Evolutionary conservation across 2,797 vertebrate genomes (phyloP).

Genomic region (Cryptoblepharus egeriae): DNA sequence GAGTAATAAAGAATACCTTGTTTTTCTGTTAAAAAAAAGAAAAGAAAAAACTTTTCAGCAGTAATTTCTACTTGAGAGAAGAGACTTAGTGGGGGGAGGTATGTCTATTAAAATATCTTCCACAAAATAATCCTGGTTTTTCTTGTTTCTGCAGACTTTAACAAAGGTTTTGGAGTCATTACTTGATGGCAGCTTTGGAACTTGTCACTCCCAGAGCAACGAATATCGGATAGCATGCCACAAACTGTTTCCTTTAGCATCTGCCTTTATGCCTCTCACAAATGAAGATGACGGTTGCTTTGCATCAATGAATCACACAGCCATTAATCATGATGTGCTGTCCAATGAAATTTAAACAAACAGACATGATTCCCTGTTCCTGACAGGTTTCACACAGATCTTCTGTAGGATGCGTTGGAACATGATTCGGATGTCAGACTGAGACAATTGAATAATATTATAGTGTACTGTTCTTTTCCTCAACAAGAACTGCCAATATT

Average conservation of each 20-base stretch:
- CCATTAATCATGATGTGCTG: conserved; percentile 72
- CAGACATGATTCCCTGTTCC: conserved; percentile 45
- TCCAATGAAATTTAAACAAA: conserved; percentile 74
- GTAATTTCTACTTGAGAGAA: neutral
- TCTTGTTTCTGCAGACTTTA: conserved; percentile 71
- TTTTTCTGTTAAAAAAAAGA: neutral
- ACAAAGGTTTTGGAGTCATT: conserved; percentile 78
- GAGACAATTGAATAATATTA: conserved; percentile 59
- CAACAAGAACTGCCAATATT: conserved; percentile 70
- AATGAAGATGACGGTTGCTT: conserved; percentile 65
- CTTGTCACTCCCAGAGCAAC: conserved; percentile 75
- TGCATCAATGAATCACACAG: conserved; percentile 64
- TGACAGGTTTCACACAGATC: conserved; percentile 64
- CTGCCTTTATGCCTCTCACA: conserved; percentile 75
- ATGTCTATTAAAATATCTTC: neutral
- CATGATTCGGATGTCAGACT: conserved; percentile 64
- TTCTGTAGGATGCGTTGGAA: conserved; percentile 70
- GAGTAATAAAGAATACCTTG: neutral
- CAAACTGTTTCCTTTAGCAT: conserved; percentile 77
- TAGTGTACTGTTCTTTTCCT: conserved; percentile 60
- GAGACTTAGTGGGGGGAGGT: neutral
- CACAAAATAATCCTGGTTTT: neutral
- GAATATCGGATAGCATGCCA: conserved; percentile 79
- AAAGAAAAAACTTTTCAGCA: neutral
- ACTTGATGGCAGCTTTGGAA: conserved; percentile 80